A percentile compares a stretch with the other conserved stretches of the same genome.
Evolutionary conservation across 2,888 invertebrate genomes (phyloP).

Genomic region (Sthenelais limicola): DNA sequence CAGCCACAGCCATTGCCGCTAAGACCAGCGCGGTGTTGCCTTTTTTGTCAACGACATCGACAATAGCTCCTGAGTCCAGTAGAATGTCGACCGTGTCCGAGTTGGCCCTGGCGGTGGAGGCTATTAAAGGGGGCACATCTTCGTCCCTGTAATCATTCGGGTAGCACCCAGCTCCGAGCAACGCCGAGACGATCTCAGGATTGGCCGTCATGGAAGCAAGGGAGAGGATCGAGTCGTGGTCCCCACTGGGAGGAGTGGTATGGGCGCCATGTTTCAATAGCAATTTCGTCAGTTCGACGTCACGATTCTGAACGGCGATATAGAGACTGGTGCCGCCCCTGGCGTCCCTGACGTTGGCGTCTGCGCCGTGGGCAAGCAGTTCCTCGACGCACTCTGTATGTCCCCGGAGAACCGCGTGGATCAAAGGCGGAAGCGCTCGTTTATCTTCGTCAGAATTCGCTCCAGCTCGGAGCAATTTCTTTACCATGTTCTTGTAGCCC

Average conservation of each 20-base stretch:
- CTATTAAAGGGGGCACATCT: conserved; percentile 47
- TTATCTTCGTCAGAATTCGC: conserved; percentile 44
- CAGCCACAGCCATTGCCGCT: conserved; percentile 45
- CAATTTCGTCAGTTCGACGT: conserved; percentile 32
- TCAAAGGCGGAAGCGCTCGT: conserved; percentile 39
- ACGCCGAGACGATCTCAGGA: conserved; percentile 38
- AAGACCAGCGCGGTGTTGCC: conserved; percentile 47
- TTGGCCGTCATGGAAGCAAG: conserved; percentile 43
- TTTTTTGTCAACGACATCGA: conserved; percentile 42
- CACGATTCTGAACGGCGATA: conserved; percentile 48
- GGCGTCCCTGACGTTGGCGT: conserved; percentile 46
- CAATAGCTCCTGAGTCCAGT: conserved; percentile 42
- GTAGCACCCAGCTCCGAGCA: conserved; percentile 46
- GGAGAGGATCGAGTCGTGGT: conserved; percentile 41
- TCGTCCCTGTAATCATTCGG: conserved; percentile 40
- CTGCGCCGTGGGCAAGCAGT: conserved; percentile 47
- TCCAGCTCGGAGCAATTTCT: conserved; percentile 47
- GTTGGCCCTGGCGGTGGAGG: conserved; percentile 41
- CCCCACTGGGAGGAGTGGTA: conserved; percentile 1
- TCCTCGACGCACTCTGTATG: conserved; percentile 46
- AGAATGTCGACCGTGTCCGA: conserved; percentile 48
- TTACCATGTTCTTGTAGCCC: conserved; percentile 46
- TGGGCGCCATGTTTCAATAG: conserved; percentile 45
- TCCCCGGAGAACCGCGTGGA: conserved; percentile 44
- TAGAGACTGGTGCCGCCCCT: conserved; percentile 45